Percentiles rank a stretch among this genome's conserved stretches.
phyloP scores from a whole-genome alignment of 2,797 vertebrate species.

The Loris lydekkerianus region DNA sequence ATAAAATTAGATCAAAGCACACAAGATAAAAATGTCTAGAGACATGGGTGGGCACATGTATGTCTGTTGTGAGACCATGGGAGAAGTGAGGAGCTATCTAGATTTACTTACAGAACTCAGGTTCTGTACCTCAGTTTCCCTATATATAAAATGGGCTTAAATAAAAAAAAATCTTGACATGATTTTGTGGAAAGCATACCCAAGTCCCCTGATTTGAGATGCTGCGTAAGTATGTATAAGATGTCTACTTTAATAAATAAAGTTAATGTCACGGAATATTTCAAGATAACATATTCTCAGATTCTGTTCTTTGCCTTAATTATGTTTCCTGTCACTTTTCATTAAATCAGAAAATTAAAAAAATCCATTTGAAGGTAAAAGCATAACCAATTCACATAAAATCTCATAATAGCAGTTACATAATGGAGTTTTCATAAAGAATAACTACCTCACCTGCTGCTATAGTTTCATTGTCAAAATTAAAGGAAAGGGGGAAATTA shows the following conservation, averaged over 20 bases:
- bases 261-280: constrained; percentile 31
- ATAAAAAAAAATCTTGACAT: background rate
- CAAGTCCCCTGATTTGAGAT: background rate
- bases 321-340: constrained; percentile 86
- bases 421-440: constrained; percentile 69
- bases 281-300: constrained; percentile 73
- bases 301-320: constrained; percentile 84
- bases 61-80: accelerated
- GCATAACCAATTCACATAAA: constrained; percentile 80
- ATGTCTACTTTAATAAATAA: constrained; percentile 58
- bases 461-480: constrained; percentile 68
- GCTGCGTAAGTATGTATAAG: background rate
- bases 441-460: constrained; percentile 51
- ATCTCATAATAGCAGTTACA: constrained; percentile 64
- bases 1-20: accelerated
- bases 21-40: background rate
- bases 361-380: constrained; percentile 83
- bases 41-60: accelerated
- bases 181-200: background rate
- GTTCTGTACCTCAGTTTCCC: background rate
- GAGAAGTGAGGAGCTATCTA: background rate
- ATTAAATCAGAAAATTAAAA: constrained; percentile 83
- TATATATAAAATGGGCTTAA: background rate
- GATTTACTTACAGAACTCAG: background rate
- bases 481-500: constrained; percentile 79